Percentiles rank a stretch among this genome's conserved stretches.
phyloP scores from a whole-genome alignment of 2,888 invertebrate genomes.

The Ormia ochracea region DNA sequence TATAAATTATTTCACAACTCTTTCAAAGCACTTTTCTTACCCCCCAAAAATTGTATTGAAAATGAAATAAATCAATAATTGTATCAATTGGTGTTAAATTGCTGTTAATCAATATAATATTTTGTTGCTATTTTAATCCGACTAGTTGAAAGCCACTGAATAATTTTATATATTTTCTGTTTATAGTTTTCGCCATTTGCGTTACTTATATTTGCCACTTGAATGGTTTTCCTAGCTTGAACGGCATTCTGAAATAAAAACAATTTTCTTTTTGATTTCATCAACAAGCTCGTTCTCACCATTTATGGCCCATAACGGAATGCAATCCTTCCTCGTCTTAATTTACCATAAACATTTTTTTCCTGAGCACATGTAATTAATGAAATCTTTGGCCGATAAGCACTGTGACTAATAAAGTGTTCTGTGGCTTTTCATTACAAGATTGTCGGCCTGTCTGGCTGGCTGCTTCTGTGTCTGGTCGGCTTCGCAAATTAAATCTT shows the following conservation, averaged over 20 bases:
- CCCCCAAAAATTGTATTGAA: no score
- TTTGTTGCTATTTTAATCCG: no score
- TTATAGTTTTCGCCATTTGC: background rate
- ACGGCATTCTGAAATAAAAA: background rate
- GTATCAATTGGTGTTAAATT: no score
- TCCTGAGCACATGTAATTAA: no score
- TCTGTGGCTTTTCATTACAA: background rate
- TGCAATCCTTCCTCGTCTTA: background rate
- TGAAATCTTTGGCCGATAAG: no score
- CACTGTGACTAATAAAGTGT: constrained; percentile 18
- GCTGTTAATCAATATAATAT: no score
- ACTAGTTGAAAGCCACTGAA: no score
- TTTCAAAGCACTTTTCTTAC: no score
- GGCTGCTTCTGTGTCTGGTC: background rate
- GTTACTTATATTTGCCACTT: background rate
- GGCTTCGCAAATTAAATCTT: background rate
- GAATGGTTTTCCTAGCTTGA: constrained; percentile 4
- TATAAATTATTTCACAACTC: no score
- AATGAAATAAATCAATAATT: no score
- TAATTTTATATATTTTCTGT: no score
- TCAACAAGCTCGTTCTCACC: background rate
- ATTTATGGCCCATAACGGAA: background rate
- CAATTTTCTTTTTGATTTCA: background rate
- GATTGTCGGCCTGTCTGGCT: background rate
- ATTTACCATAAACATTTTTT: background rate